Base-by-base conservation (phyloP, 1,140 invertebrate species). In the Drosophila fuyamai region DNA sequence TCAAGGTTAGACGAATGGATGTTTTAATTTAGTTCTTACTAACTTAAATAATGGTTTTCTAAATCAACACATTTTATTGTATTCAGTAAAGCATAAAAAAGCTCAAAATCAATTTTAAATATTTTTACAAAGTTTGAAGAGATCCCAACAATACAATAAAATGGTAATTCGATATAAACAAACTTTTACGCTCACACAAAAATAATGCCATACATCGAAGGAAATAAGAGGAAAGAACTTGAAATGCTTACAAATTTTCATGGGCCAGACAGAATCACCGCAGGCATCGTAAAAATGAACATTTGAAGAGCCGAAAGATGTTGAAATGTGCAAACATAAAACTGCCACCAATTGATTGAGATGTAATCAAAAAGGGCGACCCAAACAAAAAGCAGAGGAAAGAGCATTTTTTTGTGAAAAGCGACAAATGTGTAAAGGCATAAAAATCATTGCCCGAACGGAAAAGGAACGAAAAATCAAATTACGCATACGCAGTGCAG, bases 311-410 rank as follows among this genome's bases (percentile, higher is more conserved):
- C 76, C 83, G 76, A 88, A 83, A 88, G 72, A 73, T 83, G 83
- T 89, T 70, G 84, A 77, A 88, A 88, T 88, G 84, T 89, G 76
- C 83, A 77, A 83, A 83, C 84, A 88, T 88, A 88, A 89, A 88
- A 83, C 79, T 71, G 84, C 83, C 83, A 83, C 84, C 83, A 88
- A 89, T 88, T 88, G 83, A 88, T 88, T 88, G 83, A 89, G 83
- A 88, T 88, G 83, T 88, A 89, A 88, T 88, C 83, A 88, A 89
- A 89, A 79, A 62, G 51, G 51, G 41, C 27, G 63, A 74, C 55
- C 53, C 60, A 59, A 57, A 80, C 68, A 54, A 76, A 70, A 78
- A 61, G 16, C 53, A 65, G 53, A 63, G 23, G 43, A 16, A 51
- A 12, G 48, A 35, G 13, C 18, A 3, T 8, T 48, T 16, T 51